These are phyloP conservation scores for Pyralis farinalis DNA, from an alignment of 2,888 invertebrate species.

Conservation along the genomic window DNA sequence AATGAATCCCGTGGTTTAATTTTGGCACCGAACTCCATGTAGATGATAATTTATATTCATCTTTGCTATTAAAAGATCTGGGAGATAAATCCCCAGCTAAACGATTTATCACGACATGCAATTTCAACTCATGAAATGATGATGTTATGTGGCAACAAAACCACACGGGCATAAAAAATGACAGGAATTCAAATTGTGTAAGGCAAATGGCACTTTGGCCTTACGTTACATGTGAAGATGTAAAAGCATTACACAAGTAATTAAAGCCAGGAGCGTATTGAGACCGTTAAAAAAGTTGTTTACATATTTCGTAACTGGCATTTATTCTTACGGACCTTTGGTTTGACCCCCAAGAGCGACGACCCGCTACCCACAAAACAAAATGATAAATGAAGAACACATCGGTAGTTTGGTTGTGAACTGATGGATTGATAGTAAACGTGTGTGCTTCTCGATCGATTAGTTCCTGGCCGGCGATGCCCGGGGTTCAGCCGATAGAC, in stretches of 20 bases:
- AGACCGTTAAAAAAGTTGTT: constrained; percentile 44
- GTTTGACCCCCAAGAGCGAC: constrained; percentile 66
- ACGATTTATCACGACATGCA: neutral
- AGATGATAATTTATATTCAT: neutral
- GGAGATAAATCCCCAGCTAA: neutral
- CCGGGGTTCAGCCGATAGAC: constrained; percentile 56
- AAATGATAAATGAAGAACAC: constrained; percentile 77
- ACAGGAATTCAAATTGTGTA: neutral
- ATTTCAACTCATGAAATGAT: neutral
- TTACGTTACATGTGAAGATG: constrained; percentile 6
- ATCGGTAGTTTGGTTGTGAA: constrained; percentile 75
- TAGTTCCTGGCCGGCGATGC: constrained; percentile 64
- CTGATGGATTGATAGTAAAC: constrained; percentile 79
- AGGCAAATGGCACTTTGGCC: constrained; percentile 5
- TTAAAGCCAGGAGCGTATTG: constrained; percentile 20
- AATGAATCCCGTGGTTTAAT: too few species aligned
- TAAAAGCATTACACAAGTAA: constrained; percentile 12
- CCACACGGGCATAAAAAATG: neutral
- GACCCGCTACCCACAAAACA: constrained; percentile 69
- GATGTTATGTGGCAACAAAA: neutral
- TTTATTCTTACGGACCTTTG: constrained; percentile 47
- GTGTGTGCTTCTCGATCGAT: constrained; percentile 72
- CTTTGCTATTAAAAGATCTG: neutral
- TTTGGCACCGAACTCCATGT: neutral
- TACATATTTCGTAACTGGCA: constrained; percentile 56